phyloP scores from a whole-genome alignment of 2,888 invertebrate species.

The Eilema caniola region DNA sequence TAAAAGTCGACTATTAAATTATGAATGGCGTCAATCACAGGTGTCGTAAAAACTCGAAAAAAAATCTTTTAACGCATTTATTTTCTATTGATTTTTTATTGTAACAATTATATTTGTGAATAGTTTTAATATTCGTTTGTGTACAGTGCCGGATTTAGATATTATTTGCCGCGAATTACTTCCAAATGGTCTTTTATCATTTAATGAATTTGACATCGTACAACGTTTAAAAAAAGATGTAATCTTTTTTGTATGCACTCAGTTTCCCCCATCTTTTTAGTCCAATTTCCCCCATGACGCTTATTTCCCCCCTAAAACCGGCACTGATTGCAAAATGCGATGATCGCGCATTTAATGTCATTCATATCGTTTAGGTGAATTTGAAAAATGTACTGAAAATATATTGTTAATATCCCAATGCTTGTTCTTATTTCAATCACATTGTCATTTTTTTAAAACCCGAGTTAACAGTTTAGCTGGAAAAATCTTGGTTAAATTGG shows the following conservation, averaged over 20 bases:
- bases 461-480: too few relatives aligned
- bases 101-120: slow-evolving; percentile 41
- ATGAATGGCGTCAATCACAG: slow-evolving; percentile 52
- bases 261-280: background rate
- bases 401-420: slow-evolving; percentile 69
- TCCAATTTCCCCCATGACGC: background rate
- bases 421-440: slow-evolving; percentile 46
- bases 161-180: slow-evolving; percentile 18
- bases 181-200: background rate
- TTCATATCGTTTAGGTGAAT: slow-evolving; percentile 72
- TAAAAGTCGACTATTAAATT: slow-evolving; percentile 21
- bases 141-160: slow-evolving; percentile 45
- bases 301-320: slow-evolving; percentile 29
- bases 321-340: slow-evolving; percentile 56
- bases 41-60: slow-evolving; percentile 42
- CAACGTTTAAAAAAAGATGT: slow-evolving; percentile 14
- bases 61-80: slow-evolving; percentile 49
- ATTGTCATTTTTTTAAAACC: background rate
- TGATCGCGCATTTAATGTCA: slow-evolving; percentile 73
- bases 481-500: too few relatives aligned
- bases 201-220: background rate
- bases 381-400: slow-evolving; percentile 69
- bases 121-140: slow-evolving; percentile 38
- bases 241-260: slow-evolving; percentile 8
- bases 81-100: slow-evolving; percentile 45